Conservation (phyloP, 2,113 vertebrate species). For the Circaetus gallicus region DNA sequence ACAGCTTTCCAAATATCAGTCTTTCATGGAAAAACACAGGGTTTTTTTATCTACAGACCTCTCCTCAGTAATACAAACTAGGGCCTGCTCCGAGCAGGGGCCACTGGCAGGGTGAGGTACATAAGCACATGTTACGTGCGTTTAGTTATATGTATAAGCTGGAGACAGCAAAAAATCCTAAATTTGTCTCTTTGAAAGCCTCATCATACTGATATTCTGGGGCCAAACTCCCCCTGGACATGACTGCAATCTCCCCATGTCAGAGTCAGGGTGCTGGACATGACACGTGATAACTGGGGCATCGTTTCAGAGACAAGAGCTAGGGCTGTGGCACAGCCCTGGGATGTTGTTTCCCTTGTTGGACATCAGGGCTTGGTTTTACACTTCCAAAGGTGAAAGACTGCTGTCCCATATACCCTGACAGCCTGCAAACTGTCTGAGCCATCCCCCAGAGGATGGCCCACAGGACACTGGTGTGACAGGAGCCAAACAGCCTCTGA, state of each 20-base stretch:
- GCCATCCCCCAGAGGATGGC: not conserved
- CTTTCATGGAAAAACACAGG: not conserved
- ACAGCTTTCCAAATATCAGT: not conserved
- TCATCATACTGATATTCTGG: not conserved
- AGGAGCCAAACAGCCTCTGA: not conserved
- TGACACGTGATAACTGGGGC: too few species aligned
- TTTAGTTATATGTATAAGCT: not conserved
- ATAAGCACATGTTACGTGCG: not conserved
- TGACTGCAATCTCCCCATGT: not conserved
- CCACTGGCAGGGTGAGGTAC: not conserved
- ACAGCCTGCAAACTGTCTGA: not conserved
- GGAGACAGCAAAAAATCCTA: not conserved
- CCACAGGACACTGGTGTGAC: not conserved
- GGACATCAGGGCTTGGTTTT: not conserved
- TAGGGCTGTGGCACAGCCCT: not conserved
- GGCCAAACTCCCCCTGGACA: not conserved
- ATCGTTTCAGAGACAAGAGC: not conserved
- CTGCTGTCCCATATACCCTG: rapidly evolving
- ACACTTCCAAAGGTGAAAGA: not conserved
- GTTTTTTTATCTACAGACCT: not conserved
- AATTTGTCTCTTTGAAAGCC: not conserved
- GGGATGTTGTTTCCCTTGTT: not conserved
- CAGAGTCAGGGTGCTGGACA: not conserved
- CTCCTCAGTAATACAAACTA: not conserved
- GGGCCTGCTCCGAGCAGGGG: not conserved